Conservation (phyloP, 2,888 invertebrate species). For the Thymelicus lineola region DNA sequence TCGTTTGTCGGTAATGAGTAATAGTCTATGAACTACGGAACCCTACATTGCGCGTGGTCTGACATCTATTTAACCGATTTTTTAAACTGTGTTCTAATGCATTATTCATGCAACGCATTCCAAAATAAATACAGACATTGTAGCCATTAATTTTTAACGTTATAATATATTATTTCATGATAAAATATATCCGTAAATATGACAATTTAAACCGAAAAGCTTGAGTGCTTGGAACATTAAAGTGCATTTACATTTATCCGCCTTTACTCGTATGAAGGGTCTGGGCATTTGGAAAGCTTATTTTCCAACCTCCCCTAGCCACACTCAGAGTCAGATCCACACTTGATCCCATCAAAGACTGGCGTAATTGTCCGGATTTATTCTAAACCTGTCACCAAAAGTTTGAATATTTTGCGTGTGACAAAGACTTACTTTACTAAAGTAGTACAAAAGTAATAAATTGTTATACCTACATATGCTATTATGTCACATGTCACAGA, state of each 20-base stretch:
- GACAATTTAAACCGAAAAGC: not conserved
- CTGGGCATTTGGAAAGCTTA: conserved; percentile 26
- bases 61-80: no score
- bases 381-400: conserved; percentile 23
- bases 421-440: not conserved
- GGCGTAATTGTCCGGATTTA: conserved; percentile 47
- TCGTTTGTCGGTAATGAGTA: no score
- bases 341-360: conserved; percentile 51
- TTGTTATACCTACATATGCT: no score
- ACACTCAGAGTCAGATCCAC: conserved; percentile 43
- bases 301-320: conserved; percentile 37
- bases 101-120: no score
- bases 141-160: no score
- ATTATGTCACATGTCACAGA: not conserved
- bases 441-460: no score
- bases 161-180: not conserved
- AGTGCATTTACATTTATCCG: conserved; percentile 30
- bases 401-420: not conserved
- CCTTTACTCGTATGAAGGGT: conserved; percentile 20
- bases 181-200: not conserved
- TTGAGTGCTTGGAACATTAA: conserved; percentile 14
- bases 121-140: no score
- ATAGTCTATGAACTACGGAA: no score
- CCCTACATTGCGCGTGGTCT: no score
- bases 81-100: no score